Conservation (phyloP, 2,113 vertebrate species). For the Pungitius pungitius region DNA sequence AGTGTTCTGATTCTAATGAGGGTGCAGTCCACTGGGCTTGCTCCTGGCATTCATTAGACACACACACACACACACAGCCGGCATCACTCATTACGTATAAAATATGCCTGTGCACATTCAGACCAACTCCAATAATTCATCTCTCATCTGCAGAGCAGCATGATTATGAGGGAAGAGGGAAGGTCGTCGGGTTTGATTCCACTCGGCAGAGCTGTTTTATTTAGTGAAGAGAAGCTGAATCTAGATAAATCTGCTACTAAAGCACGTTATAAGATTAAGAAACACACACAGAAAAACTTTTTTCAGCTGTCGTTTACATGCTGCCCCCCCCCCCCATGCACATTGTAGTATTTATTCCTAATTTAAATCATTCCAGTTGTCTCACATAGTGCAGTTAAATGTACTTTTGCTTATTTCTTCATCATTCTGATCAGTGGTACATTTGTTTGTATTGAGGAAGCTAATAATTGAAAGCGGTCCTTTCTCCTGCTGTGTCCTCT, state of each 20-base stretch:
- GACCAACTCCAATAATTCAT: conserved; percentile 7
- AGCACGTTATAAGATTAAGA: conserved; percentile 2
- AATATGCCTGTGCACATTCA: conserved; percentile 1
- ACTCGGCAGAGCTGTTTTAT: conserved; percentile 45
- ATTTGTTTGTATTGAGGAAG: not conserved
- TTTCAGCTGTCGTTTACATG: not conserved
- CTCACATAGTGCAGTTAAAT: not conserved
- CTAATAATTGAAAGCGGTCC: not conserved
- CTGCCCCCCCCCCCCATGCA: not conserved
- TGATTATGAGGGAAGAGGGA: conserved; percentile 7
- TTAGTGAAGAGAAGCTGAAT: conserved; percentile 27
- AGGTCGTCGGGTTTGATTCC: conserved; percentile 44
- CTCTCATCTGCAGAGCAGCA: conserved; percentile 18
- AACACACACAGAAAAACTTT: not conserved
- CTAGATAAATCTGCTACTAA: conserved; percentile 42
- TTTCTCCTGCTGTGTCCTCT: not conserved
- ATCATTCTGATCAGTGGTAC: not conserved
- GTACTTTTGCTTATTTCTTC: not conserved
- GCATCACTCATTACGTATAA: conserved; percentile 1
- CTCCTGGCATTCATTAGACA: conserved; percentile 36
- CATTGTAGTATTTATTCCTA: not conserved
- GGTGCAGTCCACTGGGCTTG: not conserved
- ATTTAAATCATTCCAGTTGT: not conserved
- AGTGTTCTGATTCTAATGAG: conserved; percentile 46
- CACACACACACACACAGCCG: not conserved